Conservation (phyloP, 2,888 invertebrate species). For the Drosophila robusta region DNA sequence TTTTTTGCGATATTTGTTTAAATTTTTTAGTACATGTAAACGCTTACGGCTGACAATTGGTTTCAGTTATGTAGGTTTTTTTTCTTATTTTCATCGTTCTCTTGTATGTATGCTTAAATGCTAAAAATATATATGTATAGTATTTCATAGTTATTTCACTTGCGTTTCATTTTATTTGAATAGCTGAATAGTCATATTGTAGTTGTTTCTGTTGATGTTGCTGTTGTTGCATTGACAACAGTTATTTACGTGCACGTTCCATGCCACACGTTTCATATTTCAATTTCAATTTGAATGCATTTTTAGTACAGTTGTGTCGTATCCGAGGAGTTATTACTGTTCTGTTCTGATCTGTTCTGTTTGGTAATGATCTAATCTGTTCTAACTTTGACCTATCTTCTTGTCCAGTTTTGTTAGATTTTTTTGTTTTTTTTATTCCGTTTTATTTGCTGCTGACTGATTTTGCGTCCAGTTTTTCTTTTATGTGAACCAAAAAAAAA, state of each 20-base stretch:
- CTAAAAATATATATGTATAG: slow-evolving; percentile 49
- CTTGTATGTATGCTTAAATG: slow-evolving; percentile 50
- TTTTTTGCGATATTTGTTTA: slow-evolving; percentile 7
- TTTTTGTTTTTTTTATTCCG: slow-evolving; percentile 12
- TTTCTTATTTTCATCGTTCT: slow-evolving; percentile 37
- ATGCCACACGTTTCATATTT: slow-evolving; percentile 29
- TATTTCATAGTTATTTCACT: slow-evolving; percentile 28
- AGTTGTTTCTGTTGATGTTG: slow-evolving; percentile 22
- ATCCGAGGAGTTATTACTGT: slow-evolving; percentile 41
- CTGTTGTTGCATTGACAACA: slow-evolving; percentile 25
- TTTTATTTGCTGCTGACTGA: slow-evolving; percentile 28
- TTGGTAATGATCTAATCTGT: slow-evolving; percentile 25
- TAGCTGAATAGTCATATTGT: slow-evolving; percentile 22
- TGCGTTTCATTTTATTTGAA: slow-evolving; percentile 20
- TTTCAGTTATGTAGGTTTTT: slow-evolving; percentile 34
- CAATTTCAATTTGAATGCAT: slow-evolving; percentile 14
- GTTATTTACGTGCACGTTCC: slow-evolving; percentile 12
- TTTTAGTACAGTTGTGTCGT: slow-evolving; percentile 52
- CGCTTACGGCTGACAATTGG: slow-evolving; percentile 62
- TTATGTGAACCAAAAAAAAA: slow-evolving; percentile 32
- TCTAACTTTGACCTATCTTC: slow-evolving; percentile 27
- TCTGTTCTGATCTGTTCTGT: slow-evolving; percentile 14
- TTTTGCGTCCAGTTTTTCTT: slow-evolving; percentile 62
- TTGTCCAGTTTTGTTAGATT: slow-evolving; percentile 31
- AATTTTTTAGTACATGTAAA: slow-evolving; percentile 49